Conservation (phyloP, 2,888 invertebrate genomes). For the Cantharis rufa region DNA sequence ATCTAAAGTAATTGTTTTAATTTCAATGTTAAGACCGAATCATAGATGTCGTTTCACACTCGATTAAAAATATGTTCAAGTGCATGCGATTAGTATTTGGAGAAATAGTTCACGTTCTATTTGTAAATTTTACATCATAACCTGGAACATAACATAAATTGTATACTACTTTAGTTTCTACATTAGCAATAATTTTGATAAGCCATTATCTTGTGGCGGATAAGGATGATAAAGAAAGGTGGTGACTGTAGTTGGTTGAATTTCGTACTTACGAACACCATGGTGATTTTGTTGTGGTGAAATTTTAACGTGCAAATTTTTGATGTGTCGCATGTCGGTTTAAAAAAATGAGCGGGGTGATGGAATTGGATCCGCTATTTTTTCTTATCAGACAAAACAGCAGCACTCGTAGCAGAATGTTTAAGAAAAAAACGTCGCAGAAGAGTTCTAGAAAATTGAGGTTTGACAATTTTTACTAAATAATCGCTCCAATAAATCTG, state of each 20-base stretch:
- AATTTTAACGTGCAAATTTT: not conserved
- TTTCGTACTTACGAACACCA: not conserved
- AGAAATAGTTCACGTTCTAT: too few relatives aligned
- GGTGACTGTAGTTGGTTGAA: not conserved
- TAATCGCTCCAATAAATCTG: not conserved
- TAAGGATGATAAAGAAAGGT: conserved; percentile 17
- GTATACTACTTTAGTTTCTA: conserved; percentile 7
- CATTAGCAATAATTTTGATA: conserved; percentile 18
- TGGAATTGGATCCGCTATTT: conserved; percentile 24
- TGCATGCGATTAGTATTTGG: not conserved
- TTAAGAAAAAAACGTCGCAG: conserved; percentile 9
- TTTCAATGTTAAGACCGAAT: not conserved
- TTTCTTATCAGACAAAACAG: conserved; percentile 5
- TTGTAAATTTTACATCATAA: not conserved
- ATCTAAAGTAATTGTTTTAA: not conserved
- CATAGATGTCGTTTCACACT: not conserved
- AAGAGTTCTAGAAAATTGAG: conserved; percentile 17
- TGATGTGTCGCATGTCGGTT: not conserved
- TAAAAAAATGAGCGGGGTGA: conserved; percentile 10
- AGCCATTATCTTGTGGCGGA: conserved; percentile 13
- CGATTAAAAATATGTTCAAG: not conserved
- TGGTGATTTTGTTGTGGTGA: not conserved
- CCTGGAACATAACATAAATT: too few relatives aligned
- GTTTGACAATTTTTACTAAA: conserved; percentile 3
- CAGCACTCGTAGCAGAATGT: not conserved